Base-by-base conservation (phyloP, 2,113 vertebrate genomes). In the Reinhardtius hippoglossoides region DNA sequence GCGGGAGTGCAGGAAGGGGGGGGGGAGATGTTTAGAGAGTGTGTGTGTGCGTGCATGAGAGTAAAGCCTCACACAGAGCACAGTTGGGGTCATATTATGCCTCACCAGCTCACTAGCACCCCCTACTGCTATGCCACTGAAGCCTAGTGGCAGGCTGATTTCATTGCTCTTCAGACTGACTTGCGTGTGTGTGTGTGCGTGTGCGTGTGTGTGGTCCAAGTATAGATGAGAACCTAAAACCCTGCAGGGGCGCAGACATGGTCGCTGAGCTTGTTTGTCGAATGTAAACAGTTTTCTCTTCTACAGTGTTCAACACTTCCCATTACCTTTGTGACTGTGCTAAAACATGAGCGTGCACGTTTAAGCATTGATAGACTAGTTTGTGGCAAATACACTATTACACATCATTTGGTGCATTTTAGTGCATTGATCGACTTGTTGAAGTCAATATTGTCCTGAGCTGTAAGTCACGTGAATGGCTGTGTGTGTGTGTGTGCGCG, bases 71-170 rank as follows among this genome's bases (percentile, higher is more conserved):
- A 58, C 52, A 71, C 66, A 64, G 67, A 80, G 71, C 84, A 27
- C 63, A 63, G 66, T 5, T 23, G 66, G 69, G 31, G 62, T 57
- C 74, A 16, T 68, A 69, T 85, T 46, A 72, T 83, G 58, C 76
- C 88, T 82, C 72, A 46, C 80, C 27, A 74, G 85, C 85, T 88
- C 86, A 76, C 82, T 78, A 89, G 89, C 82, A 79, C 85, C 89
- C 83, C 90, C 92, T 92, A 84, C 77, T 88, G 93, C 58, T 85
- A 27, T 21, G 5, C 31, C 69, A 46, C 82, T 78, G 69, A 76
- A 86, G 87, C 78, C 80, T 73, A 44, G 78, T 68, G 77, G 62
- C 50, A 74, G 61, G 52, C 71, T 14, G 56, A 78, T 81, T 86
- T 83, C 77, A 76, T 60, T 76, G 70, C 72, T 68, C 56, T 66